phyloP scores from a whole-genome alignment of 2,797 vertebrate species.

The Hippocampus kuda region DNA sequence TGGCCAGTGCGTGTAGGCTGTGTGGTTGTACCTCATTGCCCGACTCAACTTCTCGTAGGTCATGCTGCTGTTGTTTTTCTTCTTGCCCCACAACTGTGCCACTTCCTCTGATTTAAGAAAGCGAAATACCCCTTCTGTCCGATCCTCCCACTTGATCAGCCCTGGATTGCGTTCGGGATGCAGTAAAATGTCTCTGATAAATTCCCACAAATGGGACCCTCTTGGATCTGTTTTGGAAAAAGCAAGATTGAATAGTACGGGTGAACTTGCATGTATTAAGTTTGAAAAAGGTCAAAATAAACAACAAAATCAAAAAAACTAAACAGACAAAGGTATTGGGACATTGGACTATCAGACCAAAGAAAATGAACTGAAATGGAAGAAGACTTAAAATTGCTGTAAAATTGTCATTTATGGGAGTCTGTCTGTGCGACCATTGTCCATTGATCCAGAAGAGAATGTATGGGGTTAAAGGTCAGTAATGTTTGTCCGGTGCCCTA shows the following conservation, averaged over 20 bases:
- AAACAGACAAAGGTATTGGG: not conserved
- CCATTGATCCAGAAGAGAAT: too few species aligned
- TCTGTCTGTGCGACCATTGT: not conserved
- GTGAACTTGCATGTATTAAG: not conserved
- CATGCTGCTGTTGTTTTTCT: slow-evolving; percentile 99
- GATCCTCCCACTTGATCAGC: slow-evolving; percentile 96
- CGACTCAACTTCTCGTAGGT: slow-evolving; percentile 97
- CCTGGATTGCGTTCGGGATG: slow-evolving; percentile 91
- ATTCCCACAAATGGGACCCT: slow-evolving; percentile 96
- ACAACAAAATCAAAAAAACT: not conserved
- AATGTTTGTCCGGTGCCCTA: too few species aligned
- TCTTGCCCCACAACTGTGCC: slow-evolving; percentile 96
- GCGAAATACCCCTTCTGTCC: slow-evolving; percentile 87
- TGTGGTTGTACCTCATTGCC: slow-evolving; percentile 83
- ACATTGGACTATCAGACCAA: not conserved
- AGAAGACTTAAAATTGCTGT: not conserved
- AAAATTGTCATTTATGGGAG: not conserved
- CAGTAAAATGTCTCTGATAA: slow-evolving; percentile 93
- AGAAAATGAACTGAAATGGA: not conserved
- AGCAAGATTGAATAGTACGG: not conserved
- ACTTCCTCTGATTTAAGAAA: slow-evolving; percentile 97
- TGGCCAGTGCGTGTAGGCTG: not conserved
- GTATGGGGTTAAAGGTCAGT: too few species aligned
- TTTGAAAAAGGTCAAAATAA: not conserved
- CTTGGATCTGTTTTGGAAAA: slow-evolving; percentile 69